These are phyloP conservation scores for Ptyas mucosa DNA, from an alignment of 2,113 vertebrate species.

Conservation along the genomic window DNA sequence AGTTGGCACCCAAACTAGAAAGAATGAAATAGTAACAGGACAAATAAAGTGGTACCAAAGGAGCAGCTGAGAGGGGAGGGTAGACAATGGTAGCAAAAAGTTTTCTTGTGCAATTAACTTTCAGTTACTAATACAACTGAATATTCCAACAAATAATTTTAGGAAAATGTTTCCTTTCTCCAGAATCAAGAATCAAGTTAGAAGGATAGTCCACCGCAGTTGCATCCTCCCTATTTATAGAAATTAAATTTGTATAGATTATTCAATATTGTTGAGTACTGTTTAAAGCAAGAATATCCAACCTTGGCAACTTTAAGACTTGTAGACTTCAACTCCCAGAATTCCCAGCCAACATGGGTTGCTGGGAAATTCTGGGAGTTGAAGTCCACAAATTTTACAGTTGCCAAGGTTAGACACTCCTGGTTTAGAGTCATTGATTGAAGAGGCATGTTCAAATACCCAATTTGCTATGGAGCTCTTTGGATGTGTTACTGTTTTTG, in stretches of 20 bases:
- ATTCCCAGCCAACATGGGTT: not conserved
- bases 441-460: not conserved
- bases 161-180: not conserved
- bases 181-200: not conserved
- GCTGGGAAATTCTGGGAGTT: too few relatives aligned
- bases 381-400: not conserved
- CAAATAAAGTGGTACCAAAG: not conserved
- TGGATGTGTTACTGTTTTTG: not conserved
- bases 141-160: not conserved
- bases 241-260: not conserved
- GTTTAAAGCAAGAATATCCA: not conserved
- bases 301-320: not conserved
- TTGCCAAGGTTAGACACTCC: not conserved
- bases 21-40: not conserved
- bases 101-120: not conserved
- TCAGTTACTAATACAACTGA: not conserved
- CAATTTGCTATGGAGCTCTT: not conserved
- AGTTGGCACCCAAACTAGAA: not conserved
- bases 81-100: not conserved
- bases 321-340: not conserved
- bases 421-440: not conserved
- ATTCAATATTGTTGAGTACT: not conserved
- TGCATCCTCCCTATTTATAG: not conserved
- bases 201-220: not conserved
- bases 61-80: not conserved